Conservation (phyloP, 2,888 invertebrate genomes). For the Nemurella pictetii region DNA sequence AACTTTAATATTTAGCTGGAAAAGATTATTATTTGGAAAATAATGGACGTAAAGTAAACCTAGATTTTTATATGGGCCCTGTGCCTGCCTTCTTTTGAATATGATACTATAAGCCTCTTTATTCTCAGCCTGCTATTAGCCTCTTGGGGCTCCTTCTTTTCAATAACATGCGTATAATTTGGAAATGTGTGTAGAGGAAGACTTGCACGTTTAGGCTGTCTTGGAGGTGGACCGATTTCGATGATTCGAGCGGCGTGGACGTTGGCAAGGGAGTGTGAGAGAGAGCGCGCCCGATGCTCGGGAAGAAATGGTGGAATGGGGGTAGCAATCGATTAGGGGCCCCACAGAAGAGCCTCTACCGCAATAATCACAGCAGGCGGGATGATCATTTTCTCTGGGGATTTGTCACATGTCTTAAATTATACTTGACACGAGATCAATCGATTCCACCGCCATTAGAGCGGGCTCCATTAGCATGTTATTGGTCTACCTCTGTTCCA, state of each 20-base stretch:
- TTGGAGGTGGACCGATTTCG: not conserved
- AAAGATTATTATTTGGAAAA: not conserved
- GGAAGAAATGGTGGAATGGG: not conserved
- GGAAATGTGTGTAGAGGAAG: constrained; percentile 3
- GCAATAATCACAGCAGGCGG: constrained; percentile 11
- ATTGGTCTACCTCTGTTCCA: not conserved
- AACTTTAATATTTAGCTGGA: not conserved
- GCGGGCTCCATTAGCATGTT: not conserved
- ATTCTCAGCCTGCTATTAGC: not conserved
- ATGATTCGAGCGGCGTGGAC: not conserved
- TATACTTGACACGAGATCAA: constrained; percentile 5
- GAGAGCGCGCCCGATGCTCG: not conserved
- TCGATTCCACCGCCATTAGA: constrained; percentile 3
- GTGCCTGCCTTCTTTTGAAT: not conserved
- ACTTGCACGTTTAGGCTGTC: too few relatives aligned
- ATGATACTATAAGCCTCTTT: not conserved
- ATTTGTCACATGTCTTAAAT: constrained; percentile 23
- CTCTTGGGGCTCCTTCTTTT: not conserved
- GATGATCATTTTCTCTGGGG: not conserved
- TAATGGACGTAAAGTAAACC: not conserved
- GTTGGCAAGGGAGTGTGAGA: not conserved
- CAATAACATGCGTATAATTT: constrained; percentile 11
- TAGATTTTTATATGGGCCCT: not conserved
- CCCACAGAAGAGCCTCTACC: not conserved
- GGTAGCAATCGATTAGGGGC: not conserved